Percentiles rank a stretch among this genome's conserved stretches.
Conservation (phyloP, 2,113 vertebrate genomes). For the Lepidothrix coronata region DNA sequence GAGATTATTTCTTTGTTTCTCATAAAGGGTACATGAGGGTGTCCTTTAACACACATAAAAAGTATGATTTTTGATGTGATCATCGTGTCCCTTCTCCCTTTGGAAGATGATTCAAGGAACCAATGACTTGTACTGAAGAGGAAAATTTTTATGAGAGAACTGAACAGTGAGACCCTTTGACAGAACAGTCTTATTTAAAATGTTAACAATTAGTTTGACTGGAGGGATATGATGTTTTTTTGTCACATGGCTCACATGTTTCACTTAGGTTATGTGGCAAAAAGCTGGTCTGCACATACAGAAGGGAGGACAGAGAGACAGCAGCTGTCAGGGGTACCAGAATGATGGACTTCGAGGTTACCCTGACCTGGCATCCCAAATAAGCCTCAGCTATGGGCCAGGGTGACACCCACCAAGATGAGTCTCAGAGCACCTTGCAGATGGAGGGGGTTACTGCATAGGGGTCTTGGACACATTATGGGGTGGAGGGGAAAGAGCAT, state of each 20-base stretch:
- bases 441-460: background rate
- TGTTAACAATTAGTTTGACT: background rate
- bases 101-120: constrained; percentile 27
- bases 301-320: background rate
- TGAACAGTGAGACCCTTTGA: background rate
- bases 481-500: background rate
- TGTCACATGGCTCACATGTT: background rate
- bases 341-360: background rate
- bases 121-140: background rate
- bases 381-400: background rate
- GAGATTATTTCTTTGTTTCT: constrained; percentile 23
- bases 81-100: background rate
- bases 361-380: background rate
- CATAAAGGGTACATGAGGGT: background rate
- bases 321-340: no score
- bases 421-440: background rate
- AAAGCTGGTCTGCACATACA: background rate
- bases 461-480: fast-evolving
- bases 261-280: background rate
- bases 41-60: constrained; percentile 31
- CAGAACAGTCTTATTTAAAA: background rate
- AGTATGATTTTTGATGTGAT: background rate
- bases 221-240: background rate
- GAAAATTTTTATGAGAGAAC: background rate
- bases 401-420: background rate